Conservation (phyloP, 2,888 invertebrate genomes). For the Cephus runcator region DNA sequence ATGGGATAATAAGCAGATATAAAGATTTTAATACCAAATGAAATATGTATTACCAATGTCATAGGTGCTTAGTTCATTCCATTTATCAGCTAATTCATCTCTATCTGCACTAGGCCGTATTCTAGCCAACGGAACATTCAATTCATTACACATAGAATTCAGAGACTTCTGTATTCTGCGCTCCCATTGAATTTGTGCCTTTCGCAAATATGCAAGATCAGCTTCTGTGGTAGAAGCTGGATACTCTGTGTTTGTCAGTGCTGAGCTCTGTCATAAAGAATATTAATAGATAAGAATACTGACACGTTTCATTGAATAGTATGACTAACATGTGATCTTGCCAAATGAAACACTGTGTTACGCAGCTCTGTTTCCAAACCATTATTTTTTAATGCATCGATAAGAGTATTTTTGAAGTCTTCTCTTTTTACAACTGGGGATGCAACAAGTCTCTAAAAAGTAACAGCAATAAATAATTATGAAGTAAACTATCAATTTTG, state of each 20-base stretch:
- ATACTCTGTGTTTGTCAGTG: constrained; percentile 6
- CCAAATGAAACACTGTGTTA: constrained; percentile 87
- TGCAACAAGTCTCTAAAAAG: constrained; percentile 79
- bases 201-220: constrained; percentile 75
- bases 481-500: not conserved
- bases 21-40: not conserved
- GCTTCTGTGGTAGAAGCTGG: constrained; percentile 24
- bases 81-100: constrained; percentile 85
- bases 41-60: constrained; percentile 74
- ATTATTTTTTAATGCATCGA: constrained; percentile 80
- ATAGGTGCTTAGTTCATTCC: constrained; percentile 93
- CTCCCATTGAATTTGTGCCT: constrained; percentile 93
- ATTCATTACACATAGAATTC: constrained; percentile 93
- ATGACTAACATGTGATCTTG: constrained; percentile 68
- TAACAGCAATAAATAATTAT: constrained; percentile 23
- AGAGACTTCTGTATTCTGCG: constrained; percentile 93
- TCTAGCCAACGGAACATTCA: constrained; percentile 85
- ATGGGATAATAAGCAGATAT: not conserved
- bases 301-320: not conserved
- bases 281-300: not conserved
- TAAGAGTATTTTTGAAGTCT: constrained; percentile 81
- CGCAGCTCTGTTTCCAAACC: constrained; percentile 85
- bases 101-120: constrained; percentile 80
- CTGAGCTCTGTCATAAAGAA: constrained; percentile 5
- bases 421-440: constrained; percentile 80